Conservation (phyloP, 2,797 vertebrate genomes). For the Chelon auratus region DNA sequence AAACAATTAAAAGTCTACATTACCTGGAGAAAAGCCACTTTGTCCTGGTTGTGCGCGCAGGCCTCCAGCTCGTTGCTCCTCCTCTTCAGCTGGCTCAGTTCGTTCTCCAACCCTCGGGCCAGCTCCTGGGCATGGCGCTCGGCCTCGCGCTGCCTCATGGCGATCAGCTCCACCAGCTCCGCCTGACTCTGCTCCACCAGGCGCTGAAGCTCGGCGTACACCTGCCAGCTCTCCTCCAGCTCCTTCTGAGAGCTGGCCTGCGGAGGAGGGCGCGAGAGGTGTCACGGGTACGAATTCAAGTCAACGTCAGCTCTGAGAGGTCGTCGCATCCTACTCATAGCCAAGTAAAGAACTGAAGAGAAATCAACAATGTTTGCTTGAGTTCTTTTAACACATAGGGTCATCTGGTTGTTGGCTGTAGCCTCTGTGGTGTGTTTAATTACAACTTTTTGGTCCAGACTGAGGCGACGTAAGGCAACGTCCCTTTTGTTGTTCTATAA, state of each 20-base stretch:
- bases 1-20: accelerated
- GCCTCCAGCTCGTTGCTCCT: slow-evolving; percentile 82
- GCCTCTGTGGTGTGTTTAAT: too few relatives aligned
- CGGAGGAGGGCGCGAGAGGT: background rate
- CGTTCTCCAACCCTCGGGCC: slow-evolving; percentile 81
- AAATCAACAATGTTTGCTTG: background rate
- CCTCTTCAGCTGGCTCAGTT: slow-evolving; percentile 81
- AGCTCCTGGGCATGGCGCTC: slow-evolving; percentile 83
- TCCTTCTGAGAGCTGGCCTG: slow-evolving; percentile 82
- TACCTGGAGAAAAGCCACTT: slow-evolving; percentile 85
- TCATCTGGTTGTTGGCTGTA: too few relatives aligned
- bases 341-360: background rate
- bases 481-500: too few relatives aligned
- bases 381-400: background rate
- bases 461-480: too few relatives aligned
- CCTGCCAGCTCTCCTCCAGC: slow-evolving; percentile 87
- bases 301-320: too few relatives aligned
- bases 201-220: slow-evolving; percentile 84
- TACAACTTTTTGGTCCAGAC: too few relatives aligned
- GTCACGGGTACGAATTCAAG: too few relatives aligned
- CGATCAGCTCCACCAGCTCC: slow-evolving; percentile 84
- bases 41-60: slow-evolving; percentile 76
- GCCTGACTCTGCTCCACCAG: slow-evolving; percentile 86
- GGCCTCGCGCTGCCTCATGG: slow-evolving; percentile 74
- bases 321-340: background rate